Percentiles rank a stretch among this genome's conserved stretches.
Evolutionary conservation across 2,797 vertebrate species (phyloP).

Genomic region (Brachymystax lenok): DNA sequence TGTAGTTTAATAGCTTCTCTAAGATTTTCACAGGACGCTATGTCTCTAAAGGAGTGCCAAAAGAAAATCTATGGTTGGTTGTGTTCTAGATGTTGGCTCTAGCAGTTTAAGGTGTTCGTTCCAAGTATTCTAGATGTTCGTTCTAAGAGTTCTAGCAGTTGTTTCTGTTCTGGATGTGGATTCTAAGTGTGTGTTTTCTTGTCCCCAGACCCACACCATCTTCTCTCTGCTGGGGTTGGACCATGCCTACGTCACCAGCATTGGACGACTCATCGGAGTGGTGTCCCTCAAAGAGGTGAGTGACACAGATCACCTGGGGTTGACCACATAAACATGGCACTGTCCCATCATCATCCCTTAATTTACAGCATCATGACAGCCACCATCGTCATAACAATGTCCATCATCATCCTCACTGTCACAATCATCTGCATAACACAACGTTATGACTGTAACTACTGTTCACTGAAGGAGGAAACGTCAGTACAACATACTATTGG

Average conservation of each 20-base stretch:
- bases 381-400: not conserved
- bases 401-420: not conserved
- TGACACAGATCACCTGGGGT: not conserved
- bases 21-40: too few species aligned
- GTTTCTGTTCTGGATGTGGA: not conserved
- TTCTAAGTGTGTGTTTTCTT: not conserved
- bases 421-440: not conserved
- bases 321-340: not conserved
- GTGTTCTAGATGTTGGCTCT: conserved; percentile 3
- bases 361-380: not conserved
- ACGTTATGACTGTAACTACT: too few species aligned
- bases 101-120: not conserved
- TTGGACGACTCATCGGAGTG: conserved; percentile 91
- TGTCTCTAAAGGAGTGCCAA: too few species aligned
- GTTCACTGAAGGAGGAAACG: too few species aligned
- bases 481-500: too few species aligned
- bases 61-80: not conserved
- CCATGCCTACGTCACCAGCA: conserved; percentile 95
- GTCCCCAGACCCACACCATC: conserved; percentile 89
- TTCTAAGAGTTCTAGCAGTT: not conserved
- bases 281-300: conserved; percentile 94
- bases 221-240: conserved; percentile 94
- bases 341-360: not conserved
- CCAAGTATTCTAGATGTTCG: too few species aligned
- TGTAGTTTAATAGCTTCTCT: too few species aligned